phyloP scores from a whole-genome alignment of 2,888 invertebrate species.

The Zootermopsis nevadensis region DNA sequence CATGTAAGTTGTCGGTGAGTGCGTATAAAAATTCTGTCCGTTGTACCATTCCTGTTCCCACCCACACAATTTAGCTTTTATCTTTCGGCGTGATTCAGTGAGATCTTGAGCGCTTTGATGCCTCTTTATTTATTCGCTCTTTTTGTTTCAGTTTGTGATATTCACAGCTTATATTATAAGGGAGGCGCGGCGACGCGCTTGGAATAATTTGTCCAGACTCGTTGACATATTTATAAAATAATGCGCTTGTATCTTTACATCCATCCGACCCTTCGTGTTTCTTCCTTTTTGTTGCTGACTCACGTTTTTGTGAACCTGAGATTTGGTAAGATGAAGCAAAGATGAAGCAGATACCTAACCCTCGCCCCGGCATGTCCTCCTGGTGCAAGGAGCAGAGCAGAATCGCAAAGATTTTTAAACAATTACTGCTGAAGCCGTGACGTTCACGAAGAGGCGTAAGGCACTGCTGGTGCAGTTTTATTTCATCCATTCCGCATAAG shows the following conservation, averaged over 20 bases:
- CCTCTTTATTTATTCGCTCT: constrained; percentile 24
- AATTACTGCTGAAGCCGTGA: not conserved
- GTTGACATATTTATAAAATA: constrained; percentile 48
- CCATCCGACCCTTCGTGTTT: not conserved
- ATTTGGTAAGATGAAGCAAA: constrained; percentile 31
- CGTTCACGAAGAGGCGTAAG: too few relatives aligned
- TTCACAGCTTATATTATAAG: constrained; percentile 45
- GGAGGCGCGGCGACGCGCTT: constrained; percentile 34
- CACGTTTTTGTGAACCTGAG: constrained; percentile 27
- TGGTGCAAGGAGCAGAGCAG: not conserved
- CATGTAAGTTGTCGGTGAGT: not conserved
- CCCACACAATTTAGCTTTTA: constrained; percentile 33
- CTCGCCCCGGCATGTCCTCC: not conserved
- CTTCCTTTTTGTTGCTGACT: not conserved
- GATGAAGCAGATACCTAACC: constrained; percentile 21
- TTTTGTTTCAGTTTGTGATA: constrained; percentile 33
- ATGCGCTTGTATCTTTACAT: constrained; percentile 19
- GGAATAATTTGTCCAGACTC: constrained; percentile 44
- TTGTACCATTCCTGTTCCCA: not conserved
- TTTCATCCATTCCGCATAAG: too few relatives aligned
- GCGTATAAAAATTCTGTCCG: not conserved
- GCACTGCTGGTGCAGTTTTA: too few relatives aligned
- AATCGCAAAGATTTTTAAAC: not conserved
- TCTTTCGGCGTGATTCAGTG: constrained; percentile 39
- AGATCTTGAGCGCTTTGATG: constrained; percentile 4